Percentiles rank a stretch among this genome's conserved stretches.
phyloP scores from a whole-genome alignment of 2,113 vertebrate genomes.

The Sander lucioperca region DNA sequence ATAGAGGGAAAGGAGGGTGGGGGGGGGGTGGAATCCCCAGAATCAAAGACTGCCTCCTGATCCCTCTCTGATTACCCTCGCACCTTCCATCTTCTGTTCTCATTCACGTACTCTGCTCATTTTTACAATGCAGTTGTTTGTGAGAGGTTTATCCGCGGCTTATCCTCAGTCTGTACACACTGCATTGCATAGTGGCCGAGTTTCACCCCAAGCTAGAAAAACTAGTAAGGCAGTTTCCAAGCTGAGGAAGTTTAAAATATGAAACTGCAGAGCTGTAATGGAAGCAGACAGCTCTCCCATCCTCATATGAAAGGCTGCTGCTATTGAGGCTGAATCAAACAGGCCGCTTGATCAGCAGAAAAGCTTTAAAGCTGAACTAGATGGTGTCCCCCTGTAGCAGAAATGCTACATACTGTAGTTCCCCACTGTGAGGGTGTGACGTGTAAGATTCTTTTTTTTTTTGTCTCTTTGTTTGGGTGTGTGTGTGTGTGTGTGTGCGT shows the following conservation, averaged over 20 bases:
- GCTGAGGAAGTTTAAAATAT: slow-evolving; percentile 34
- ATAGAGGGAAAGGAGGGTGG: background rate
- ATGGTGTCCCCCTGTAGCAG: slow-evolving; percentile 37
- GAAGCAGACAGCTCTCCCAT: slow-evolving; percentile 36
- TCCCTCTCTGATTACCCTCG: slow-evolving; percentile 1
- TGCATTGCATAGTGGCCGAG: background rate
- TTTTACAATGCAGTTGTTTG: slow-evolving; percentile 41
- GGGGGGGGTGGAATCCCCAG: background rate
- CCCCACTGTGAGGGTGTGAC: slow-evolving; percentile 16
- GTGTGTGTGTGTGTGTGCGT: background rate
- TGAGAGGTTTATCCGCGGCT: slow-evolving; percentile 41
- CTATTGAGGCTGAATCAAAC: slow-evolving; percentile 46
- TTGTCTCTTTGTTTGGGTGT: background rate
- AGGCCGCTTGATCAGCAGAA: slow-evolving; percentile 63
- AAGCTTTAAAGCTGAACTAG: slow-evolving; percentile 64
- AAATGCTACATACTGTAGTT: slow-evolving; percentile 17
- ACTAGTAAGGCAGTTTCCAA: slow-evolving; percentile 8
- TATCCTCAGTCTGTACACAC: slow-evolving; percentile 19
- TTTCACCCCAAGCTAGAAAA: slow-evolving; percentile 28
- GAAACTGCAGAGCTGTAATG: slow-evolving; percentile 41
- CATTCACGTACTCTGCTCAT: background rate
- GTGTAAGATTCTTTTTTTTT: background rate
- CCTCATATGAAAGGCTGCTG: slow-evolving; percentile 40
- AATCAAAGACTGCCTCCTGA: slow-evolving; percentile 38
- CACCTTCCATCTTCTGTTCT: slow-evolving; percentile 13